Percentiles rank a stretch among this genome's conserved stretches.
phyloP scores from a whole-genome alignment of 2,113 vertebrate species.

The Rhodinocichla rosea region DNA sequence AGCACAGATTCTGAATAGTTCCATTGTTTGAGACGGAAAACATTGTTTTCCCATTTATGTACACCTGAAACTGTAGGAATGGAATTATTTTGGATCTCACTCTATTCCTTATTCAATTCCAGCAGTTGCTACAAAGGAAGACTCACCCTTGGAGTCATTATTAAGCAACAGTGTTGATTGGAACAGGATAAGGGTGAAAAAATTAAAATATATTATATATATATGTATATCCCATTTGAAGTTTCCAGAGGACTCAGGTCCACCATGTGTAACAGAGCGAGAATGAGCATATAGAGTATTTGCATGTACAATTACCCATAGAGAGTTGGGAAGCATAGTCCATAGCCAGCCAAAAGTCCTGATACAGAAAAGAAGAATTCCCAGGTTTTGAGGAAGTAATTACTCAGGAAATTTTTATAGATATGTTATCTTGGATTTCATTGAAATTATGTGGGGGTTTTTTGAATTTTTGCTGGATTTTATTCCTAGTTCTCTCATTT shows the following conservation, averaged over 20 bases:
- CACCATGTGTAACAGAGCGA: background rate
- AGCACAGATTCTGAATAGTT: slow-evolving; percentile 30
- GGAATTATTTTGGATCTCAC: background rate
- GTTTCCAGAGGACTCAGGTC: background rate
- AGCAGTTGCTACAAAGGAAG: background rate
- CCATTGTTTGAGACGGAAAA: slow-evolving; percentile 25
- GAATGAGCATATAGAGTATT: background rate
- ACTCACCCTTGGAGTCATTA: background rate
- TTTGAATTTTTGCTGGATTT: background rate
- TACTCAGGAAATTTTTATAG: background rate
- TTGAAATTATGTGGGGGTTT: accelerated
- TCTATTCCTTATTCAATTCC: background rate
- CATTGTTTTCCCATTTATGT: background rate
- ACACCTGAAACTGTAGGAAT: background rate
- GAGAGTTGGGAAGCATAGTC: background rate
- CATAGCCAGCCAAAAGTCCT: background rate
- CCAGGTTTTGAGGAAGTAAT: background rate
- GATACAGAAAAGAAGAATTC: background rate
- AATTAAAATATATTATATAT: background rate
- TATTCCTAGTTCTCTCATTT: background rate
- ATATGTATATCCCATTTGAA: background rate
- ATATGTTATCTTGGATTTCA: background rate
- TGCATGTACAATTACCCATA: background rate
- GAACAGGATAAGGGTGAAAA: background rate
- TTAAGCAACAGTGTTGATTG: background rate